Evolutionary conservation across 2,797 vertebrate species (phyloP).

Genomic region (Dipus sagitta): DNA sequence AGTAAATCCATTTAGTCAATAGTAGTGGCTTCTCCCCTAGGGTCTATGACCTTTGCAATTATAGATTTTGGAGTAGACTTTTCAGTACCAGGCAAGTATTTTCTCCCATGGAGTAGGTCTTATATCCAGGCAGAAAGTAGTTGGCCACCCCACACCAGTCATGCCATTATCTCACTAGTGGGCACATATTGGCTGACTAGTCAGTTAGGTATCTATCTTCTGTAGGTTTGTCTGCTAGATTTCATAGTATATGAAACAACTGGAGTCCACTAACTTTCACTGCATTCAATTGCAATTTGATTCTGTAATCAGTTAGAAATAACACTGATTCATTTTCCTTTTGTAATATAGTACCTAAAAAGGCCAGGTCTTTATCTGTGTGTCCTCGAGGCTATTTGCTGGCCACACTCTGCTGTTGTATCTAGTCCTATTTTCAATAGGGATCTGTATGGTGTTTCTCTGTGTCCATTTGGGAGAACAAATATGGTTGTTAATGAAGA

Average conservation of each 20-base stretch:
- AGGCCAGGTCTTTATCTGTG: not conserved
- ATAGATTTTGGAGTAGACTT: too few species aligned
- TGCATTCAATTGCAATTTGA: not conserved
- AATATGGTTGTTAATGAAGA: not conserved
- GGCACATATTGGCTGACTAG: too few species aligned
- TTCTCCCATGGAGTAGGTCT: too few species aligned
- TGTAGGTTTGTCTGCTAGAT: not conserved
- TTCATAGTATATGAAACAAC: not conserved
- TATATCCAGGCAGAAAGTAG: too few species aligned
- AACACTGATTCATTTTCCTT: not conserved
- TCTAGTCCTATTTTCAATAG: not conserved
- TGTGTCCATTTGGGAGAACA: not conserved
- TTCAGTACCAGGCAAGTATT: too few species aligned
- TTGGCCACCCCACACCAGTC: too few species aligned
- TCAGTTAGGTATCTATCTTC: not conserved
- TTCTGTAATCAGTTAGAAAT: not conserved
- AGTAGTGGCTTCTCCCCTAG: too few species aligned
- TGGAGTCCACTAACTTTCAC: constrained; percentile 27
- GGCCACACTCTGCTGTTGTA: not conserved
- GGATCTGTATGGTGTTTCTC: not conserved
- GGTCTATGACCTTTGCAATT: too few species aligned
- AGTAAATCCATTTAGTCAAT: too few species aligned
- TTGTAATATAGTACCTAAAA: not conserved
- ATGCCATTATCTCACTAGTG: too few species aligned
- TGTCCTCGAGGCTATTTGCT: not conserved